A percentile compares a stretch with the other conserved stretches of the same genome.
phyloP scores from a whole-genome alignment of 2,888 invertebrate species.

The Gortyna flavago region DNA sequence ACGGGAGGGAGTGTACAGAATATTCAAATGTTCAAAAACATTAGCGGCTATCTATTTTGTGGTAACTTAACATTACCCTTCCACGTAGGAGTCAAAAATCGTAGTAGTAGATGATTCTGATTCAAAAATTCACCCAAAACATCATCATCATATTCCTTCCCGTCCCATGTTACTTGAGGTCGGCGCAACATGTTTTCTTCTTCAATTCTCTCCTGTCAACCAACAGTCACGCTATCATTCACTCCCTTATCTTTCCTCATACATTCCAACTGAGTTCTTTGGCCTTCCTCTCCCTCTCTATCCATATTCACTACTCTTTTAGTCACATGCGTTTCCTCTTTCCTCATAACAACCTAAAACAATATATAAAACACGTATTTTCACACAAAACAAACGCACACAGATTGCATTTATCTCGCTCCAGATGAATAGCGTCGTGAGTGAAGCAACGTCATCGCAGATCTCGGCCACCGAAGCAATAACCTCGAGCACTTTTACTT shows the following conservation, averaged over 20 bases:
- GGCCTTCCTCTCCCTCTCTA: not conserved
- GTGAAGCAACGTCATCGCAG: conserved; percentile 70
- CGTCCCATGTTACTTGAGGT: no score
- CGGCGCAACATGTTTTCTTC: no score
- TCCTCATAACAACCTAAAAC: not conserved
- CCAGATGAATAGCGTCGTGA: conserved; percentile 42
- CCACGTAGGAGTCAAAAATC: no score
- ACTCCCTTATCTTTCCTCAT: not conserved
- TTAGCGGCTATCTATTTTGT: no score
- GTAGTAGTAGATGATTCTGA: not conserved
- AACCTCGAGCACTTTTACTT: conserved; percentile 80
- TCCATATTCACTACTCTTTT: not conserved
- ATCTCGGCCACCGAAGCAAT: conserved; percentile 78
- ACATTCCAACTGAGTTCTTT: not conserved
- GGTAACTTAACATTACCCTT: no score
- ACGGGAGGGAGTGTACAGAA: no score
- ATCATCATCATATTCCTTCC: no score
- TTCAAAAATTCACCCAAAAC: no score
- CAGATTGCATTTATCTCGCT: conserved; percentile 33
- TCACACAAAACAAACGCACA: conserved; percentile 26
- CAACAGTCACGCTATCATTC: not conserved
- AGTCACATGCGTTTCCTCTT: no score
- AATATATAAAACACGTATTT: not conserved
- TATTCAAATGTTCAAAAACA: no score
- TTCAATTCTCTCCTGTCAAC: not conserved